Evolutionary conservation across 2,888 invertebrate species (phyloP), one percentile per base, ranked within the genome.

Genomic region (Apamea anceps): DNA sequence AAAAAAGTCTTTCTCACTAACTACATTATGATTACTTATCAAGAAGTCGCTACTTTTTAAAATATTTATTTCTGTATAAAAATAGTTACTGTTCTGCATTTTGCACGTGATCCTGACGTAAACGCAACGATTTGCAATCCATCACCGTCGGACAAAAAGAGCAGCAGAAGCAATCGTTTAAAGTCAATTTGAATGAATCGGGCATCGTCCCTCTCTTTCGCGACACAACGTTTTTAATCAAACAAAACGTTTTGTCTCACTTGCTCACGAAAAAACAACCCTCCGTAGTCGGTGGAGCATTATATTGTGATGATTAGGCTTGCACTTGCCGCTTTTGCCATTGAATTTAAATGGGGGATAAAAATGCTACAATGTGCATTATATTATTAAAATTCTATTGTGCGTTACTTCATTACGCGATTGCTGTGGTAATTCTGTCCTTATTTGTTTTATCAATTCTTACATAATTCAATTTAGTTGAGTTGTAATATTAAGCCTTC

Each of bases 331-430:
- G 90, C 91, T 91, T 91, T 88, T 92, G 92, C 94, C 94, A 97
- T 96, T 97, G 96, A 96, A 97, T 97, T 96, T 96, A 97, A 97
- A 97, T 96, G 93, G 96, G 96, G 96, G 96, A 96, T 96, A 96
- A 96, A 94, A 95, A 95, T 92, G 95, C 91, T 93, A 92, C 93
- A 93, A 88, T 90, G 94, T 94, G 92, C 95, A 95, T 96, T 96
- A 96, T 96, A 87, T 96, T 96, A 96, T 96, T 96, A 96, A 95
- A 94, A 91, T 90, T 89, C 94, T 92, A 96, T 96, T 96, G 95
- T 96, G 92, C 88, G 89, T 91, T 92, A 93, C 91, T 96, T 96
- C 96, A 96, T 96, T 96, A 95, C 92, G 93, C 93, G 93, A 95
- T 95, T 94, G 94, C 93, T 94, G 94, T 94, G 92, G 92, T 93